Evolutionary conservation across 2,888 invertebrate genomes (phyloP).

Genomic region (Hololepta plana): DNA sequence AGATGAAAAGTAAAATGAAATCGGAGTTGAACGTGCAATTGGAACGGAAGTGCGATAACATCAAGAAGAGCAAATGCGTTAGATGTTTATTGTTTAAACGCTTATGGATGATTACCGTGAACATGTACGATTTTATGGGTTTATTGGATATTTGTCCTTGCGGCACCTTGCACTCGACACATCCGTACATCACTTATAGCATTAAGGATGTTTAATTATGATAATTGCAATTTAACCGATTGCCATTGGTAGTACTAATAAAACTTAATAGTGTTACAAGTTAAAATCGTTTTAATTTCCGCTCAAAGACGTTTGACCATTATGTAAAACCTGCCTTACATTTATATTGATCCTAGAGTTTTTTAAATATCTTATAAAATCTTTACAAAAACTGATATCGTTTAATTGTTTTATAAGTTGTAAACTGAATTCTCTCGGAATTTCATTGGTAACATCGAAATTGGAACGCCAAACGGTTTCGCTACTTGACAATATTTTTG

Average conservation of each 20-base stretch:
- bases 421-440: too few species aligned
- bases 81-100: conserved; percentile 14
- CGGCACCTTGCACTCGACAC: conserved; percentile 18
- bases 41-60: too few species aligned
- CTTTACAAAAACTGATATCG: conserved; percentile 32
- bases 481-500: conserved; percentile 49
- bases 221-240: conserved; percentile 9
- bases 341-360: conserved; percentile 83
- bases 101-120: conserved; percentile 17
- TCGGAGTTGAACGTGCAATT: too few species aligned
- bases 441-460: background rate
- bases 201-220: too few species aligned
- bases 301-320: conserved; percentile 29
- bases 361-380: conserved; percentile 40
- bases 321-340: conserved; percentile 70
- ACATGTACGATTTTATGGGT: conserved; percentile 20
- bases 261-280: too few species aligned
- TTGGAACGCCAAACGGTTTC: conserved; percentile 29
- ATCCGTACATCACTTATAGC: conserved; percentile 17
- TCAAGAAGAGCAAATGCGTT: conserved; percentile 10
- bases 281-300: too few species aligned
- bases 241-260: too few species aligned
- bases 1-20: too few species aligned
- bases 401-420: too few species aligned
- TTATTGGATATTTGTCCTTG: conserved; percentile 19